Percentiles rank a stretch among this genome's conserved stretches.
Evolutionary conservation across 2,888 invertebrate species (phyloP).

Genomic region (Cacoxenus indagator): DNA sequence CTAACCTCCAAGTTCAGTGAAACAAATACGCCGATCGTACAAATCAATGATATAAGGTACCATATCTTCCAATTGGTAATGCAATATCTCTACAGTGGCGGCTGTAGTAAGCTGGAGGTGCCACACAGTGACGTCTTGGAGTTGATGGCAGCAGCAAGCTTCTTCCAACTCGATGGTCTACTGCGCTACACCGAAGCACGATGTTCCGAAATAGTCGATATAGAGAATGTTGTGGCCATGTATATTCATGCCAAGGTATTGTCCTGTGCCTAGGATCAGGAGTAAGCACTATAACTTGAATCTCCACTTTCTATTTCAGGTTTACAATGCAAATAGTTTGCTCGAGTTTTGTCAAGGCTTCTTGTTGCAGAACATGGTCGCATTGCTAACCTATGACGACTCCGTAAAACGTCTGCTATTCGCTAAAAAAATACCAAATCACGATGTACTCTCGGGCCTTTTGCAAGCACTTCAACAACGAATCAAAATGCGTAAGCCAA

Average conservation of each 20-base stretch:
- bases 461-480: conserved; percentile 85
- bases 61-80: conserved; percentile 91
- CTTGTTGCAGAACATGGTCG: conserved; percentile 93
- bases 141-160: conserved; percentile 91
- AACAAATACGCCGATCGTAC: conserved; percentile 85
- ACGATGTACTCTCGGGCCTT: conserved; percentile 88
- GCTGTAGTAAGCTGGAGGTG: conserved; percentile 83
- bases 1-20: conserved; percentile 82
- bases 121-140: conserved; percentile 87
- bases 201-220: conserved; percentile 85
- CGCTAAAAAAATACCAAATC: conserved; percentile 90
- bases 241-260: conserved; percentile 93
- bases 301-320: conserved; percentile 71
- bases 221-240: conserved; percentile 91
- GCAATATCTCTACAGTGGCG: conserved; percentile 93
- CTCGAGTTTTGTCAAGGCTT: conserved; percentile 93
- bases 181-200: conserved; percentile 88
- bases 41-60: conserved; percentile 93
- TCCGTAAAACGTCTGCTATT: conserved; percentile 89
- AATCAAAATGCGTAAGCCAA: conserved; percentile 76
- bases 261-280: background rate
- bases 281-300: no score
- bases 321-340: conserved; percentile 88
- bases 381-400: conserved; percentile 90
- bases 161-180: conserved; percentile 89